Base-by-base conservation (phyloP, 2,113 vertebrate species). In the Crotalus horridus region DNA sequence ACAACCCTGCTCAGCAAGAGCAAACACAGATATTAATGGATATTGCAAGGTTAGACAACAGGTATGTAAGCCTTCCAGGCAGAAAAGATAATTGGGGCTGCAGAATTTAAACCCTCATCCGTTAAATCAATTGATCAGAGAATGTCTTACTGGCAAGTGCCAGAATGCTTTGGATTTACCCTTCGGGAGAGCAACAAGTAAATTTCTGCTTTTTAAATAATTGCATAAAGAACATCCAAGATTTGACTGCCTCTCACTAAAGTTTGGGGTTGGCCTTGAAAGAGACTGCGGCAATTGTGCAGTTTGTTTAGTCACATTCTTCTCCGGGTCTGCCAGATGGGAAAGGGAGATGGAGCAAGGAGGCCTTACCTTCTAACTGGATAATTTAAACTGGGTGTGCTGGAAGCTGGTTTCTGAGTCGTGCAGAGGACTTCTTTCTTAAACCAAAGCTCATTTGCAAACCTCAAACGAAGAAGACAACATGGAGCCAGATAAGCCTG, bases 1-100 rank as follows among this genome's bases (percentile, higher is more conserved):
- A n/a, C 69, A 74, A 17, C n/a, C 69, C n/a, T 6, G n/a, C 69
- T 74, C 69, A 20, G 69, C n/a, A 3, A 74, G n/a, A 74, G 74
- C 33, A 94, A 95, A 95, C 95, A 2, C 15, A 33, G 43, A 61
- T 43, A 61, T 61, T 59, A 91, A 33, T 3, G 24, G 54, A 23
- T 7, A 1, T 43, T 17, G 48, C 91, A 6, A 88, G 20, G 58
- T 51, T 10, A 39, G 33, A 88, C 48, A 17, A 23, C 48, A 58
- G 48, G 86, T 48, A 64, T 61, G 59, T 6, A 29, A 33, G 54
- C 24, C 43, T 26, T 17, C 8, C 61, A 20, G 81, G 11, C 0
- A 0, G 3, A 10, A 54, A 56, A 90, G 91, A 33, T 9, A n/a
- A 33, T 33, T 23, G n/a, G 54, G 20, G 20, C n/a, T 51, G 55